Evolutionary conservation across 2,797 vertebrate genomes (phyloP), one percentile per base, ranked within the genome.

Genomic region (Leuciscus waleckii): DNA sequence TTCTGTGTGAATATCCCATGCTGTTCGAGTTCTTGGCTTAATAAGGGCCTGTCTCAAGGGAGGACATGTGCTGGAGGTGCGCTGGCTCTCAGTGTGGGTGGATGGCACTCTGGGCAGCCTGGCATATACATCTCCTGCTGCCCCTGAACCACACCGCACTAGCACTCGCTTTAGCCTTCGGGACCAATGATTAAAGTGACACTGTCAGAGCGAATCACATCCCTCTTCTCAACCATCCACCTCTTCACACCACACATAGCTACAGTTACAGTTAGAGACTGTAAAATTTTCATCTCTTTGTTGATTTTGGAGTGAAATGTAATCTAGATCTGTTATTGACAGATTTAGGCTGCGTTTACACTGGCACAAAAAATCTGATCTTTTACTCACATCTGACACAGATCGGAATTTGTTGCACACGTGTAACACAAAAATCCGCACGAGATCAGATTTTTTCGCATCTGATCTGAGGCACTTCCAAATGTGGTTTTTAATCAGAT

Each of bases 121-220:
- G 32, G 26, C n/a, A n/a, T 46, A 9, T 41, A 9, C 70, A 46
- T 46, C 39, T 32, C 35, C 19, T 76, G 7, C 70, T 14, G 58
- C 37, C 82, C 68, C 35, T 35, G 19, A 65, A 65, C 29, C 26
- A 1, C 26, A 63, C 61, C 2, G 0, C 21, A 37, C 23, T 41
- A n/a, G 41, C 41, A 35, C 78, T 69, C 61, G 0, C 29, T 29
- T 79, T 75, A 69, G 58, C 82, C 58, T 10, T 41, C 23, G 71
- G 77, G 77, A 49, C 51, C 21, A 65, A 81, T 89, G 88, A 90
- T 92, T 90, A 87, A 91, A 88, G 91, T 87, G 88, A 82, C 85
- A 71, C 75, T 84, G 90, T 88, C 90, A 78, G 67, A 78, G 69
- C 41, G 10, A 26, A 90, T 89, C 86, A 81, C 54, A 49, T 87